These are phyloP conservation scores for Hylaea fasciaria DNA, from an alignment of 2,888 invertebrate genomes.

Conservation along the genomic window DNA sequence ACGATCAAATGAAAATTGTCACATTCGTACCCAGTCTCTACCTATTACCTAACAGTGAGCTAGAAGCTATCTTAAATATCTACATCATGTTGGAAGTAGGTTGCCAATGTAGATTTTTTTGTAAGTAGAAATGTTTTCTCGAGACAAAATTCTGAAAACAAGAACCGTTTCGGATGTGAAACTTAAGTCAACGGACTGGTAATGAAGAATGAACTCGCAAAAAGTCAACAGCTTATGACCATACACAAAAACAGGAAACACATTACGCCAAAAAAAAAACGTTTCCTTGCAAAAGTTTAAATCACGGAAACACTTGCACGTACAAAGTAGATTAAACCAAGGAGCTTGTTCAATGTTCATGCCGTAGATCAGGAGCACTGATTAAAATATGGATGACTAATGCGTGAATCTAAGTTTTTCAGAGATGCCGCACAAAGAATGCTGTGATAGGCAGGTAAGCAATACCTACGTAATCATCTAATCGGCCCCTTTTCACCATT, in stretches of 20 bases:
- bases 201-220: slow-evolving; percentile 9
- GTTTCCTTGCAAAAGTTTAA: slow-evolving; percentile 30
- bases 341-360: slow-evolving; percentile 15
- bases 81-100: too few relatives aligned
- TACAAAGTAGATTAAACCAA: slow-evolving; percentile 21
- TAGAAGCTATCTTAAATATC: too few relatives aligned
- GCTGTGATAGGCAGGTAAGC: too few relatives aligned
- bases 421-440: too few relatives aligned
- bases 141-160: not conserved
- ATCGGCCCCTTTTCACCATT: too few relatives aligned
- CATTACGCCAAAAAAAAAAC: slow-evolving; percentile 32
- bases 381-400: not conserved
- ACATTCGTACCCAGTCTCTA: too few relatives aligned
- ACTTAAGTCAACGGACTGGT: not conserved
- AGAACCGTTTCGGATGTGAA: slow-evolving; percentile 8
- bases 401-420: not conserved
- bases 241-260: slow-evolving; percentile 31
- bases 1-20: too few relatives aligned
- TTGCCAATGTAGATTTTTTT: too few relatives aligned
- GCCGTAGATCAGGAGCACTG: not conserved
- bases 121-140: too few relatives aligned
- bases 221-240: slow-evolving; percentile 26
- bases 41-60: too few relatives aligned
- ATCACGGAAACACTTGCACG: slow-evolving; percentile 31
- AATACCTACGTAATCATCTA: too few relatives aligned